phyloP scores from a whole-genome alignment of 1,140 invertebrate species.

The Lordiphosa mommai region DNA sequence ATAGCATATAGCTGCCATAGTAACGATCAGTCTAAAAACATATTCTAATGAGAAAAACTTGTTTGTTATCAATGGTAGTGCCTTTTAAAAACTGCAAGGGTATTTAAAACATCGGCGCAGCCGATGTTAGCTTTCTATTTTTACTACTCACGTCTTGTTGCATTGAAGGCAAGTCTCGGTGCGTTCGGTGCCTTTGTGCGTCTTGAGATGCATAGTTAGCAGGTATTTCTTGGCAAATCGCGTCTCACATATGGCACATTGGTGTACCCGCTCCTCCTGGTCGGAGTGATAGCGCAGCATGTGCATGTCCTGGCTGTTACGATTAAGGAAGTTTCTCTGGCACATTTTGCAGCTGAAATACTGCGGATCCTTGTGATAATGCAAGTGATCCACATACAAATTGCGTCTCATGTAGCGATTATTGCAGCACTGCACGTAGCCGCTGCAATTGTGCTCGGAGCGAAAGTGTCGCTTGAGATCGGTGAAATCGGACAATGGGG shows the following conservation, averaged over 20 bases:
- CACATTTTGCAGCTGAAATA: conserved; percentile 60
- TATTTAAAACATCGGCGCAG: no score
- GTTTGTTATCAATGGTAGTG: no score
- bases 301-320: conserved; percentile 67
- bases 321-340: conserved; percentile 58
- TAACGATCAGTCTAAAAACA: no score
- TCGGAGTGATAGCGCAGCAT: conserved; percentile 66
- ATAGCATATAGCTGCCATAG: no score
- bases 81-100: no score
- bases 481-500: conserved; percentile 44
- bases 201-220: conserved; percentile 64
- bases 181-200: conserved; percentile 59
- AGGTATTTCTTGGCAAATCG: conserved; percentile 67
- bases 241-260: conserved; percentile 55
- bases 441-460: conserved; percentile 41
- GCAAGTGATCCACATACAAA: conserved; percentile 61
- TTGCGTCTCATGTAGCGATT: conserved; percentile 66
- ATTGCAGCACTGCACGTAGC: conserved; percentile 67
- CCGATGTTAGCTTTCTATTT: no score
- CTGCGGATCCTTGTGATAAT: conserved; percentile 66
- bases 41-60: no score
- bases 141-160: conserved; percentile 55
- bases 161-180: conserved; percentile 57
- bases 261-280: conserved; percentile 53
- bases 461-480: conserved; percentile 65